A percentile compares a stretch with the other conserved stretches of the same genome.
Evolutionary conservation across 2,888 invertebrate species (phyloP).

Genomic region (Podabrus alpinus): DNA sequence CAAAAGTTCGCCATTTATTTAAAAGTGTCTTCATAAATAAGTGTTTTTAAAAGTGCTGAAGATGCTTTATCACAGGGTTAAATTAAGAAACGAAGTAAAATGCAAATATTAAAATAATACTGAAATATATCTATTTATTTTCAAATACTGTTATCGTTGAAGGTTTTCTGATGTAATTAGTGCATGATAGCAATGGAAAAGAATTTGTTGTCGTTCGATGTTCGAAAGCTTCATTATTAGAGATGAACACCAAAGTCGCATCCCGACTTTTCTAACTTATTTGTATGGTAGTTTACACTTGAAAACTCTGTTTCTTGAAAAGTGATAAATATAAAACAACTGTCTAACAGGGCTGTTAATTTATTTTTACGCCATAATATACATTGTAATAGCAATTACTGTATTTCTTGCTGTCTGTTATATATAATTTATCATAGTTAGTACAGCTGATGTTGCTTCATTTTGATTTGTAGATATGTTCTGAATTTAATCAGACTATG

Average conservation of each 20-base stretch:
- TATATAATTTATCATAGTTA: neutral
- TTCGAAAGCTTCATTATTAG: neutral
- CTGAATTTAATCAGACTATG: neutral
- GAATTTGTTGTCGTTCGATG: neutral
- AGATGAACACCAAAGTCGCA: neutral
- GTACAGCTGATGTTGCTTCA: neutral
- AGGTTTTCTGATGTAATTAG: neutral
- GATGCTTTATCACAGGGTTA: neutral
- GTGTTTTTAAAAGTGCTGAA: neutral
- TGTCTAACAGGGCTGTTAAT: neutral
- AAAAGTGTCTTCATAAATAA: neutral
- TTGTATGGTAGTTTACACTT: neutral
- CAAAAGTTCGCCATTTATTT: neutral
- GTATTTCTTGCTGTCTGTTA: neutral
- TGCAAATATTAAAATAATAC: neutral
- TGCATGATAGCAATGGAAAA: neutral
- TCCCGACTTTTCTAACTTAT: neutral
- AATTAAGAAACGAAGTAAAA: neutral
- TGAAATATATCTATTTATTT: neutral
- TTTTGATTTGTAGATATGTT: neutral
- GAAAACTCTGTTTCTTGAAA: neutral
- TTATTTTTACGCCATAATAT: neutral
- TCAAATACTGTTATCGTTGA: too few relatives aligned
- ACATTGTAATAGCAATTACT: neutral
- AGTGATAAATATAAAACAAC: neutral